Evolutionary conservation across 2,797 vertebrate genomes (phyloP), one percentile per base, ranked within the genome.

Genomic region (Lindbergichthys nudifrons): DNA sequence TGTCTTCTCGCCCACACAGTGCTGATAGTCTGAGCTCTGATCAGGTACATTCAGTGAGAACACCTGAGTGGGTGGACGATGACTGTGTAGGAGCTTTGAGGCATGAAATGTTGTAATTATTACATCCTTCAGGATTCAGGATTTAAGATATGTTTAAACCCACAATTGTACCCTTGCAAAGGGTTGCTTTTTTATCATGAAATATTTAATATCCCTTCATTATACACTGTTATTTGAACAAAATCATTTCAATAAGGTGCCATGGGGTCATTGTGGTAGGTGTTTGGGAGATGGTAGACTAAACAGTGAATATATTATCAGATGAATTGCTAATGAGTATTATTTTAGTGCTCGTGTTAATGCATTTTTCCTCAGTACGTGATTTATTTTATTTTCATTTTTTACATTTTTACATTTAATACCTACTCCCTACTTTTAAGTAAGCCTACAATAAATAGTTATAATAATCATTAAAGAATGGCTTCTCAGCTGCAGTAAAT

Each of bases 11-110:
- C 46, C 52, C n/a, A 67, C 50, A n/a, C 50, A 61, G 32, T 65
- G 3, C 11, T 39, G 61, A 71, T 18, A 32, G 45, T 46, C n/a
- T 59, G 32, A 26, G 16, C 30, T 39, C 7, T 30, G 23, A 67
- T 68, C 59, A 5, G 48, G 21, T 46, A 11, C 42, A 65, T 45
- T 14, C n/a, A 43, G 36, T 41, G 16, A 65, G 61, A 65, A 46
- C 36, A 69, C 10, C n/a, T 11, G 43, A 52, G 74, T 57, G 43
- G 79, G 60, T 56, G 19, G 52, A 39, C 8, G 1, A 1, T 15
- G 52, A 11, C 65, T 43, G 23, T 5, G 12, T 4, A 5, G 54
- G 10, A 10, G 58, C 45, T 45, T 53, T 36, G 15, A 39, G 10
- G 36, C 16, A 62, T 9, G 0, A 9, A 41, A 15, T 58, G 30